A percentile compares a stretch with the other conserved stretches of the same genome.
Conservation (phyloP, 2,888 invertebrate genomes). For the Trilocha varians region DNA sequence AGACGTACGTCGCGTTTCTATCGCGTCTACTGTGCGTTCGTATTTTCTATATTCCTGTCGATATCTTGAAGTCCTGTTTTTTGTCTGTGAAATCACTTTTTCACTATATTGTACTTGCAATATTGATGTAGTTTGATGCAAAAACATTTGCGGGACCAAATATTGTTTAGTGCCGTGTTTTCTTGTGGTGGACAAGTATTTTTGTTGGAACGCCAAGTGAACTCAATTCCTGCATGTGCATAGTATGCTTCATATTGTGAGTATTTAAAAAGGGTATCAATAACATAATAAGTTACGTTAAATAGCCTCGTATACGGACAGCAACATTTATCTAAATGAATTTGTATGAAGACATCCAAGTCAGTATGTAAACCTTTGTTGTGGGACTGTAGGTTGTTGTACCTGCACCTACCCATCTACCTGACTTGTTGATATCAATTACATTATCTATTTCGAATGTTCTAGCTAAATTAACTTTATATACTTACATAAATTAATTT, state of each 20-base stretch:
- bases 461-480: too few relatives aligned
- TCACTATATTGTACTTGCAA: conserved; percentile 31
- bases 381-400: too few relatives aligned
- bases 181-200: conserved; percentile 36
- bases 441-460: too few relatives aligned
- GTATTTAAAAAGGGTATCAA: conserved; percentile 34
- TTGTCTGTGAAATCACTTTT: conserved; percentile 1
- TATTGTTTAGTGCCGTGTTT: conserved; percentile 20
- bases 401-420: too few relatives aligned
- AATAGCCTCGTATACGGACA: too few relatives aligned
- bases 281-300: too few relatives aligned
- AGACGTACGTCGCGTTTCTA: conserved; percentile 53
- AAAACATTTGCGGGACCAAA: background rate
- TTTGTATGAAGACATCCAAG: too few relatives aligned
- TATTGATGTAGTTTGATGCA: conserved; percentile 50
- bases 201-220: conserved; percentile 31
- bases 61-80: conserved; percentile 17
- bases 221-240: conserved; percentile 56
- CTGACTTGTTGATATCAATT: too few relatives aligned
- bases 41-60: conserved; percentile 34
- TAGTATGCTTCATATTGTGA: conserved; percentile 67
- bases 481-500: too few relatives aligned
- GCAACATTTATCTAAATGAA: too few relatives aligned
- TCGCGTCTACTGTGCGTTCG: conserved; percentile 67
- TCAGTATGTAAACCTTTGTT: too few relatives aligned